Evolutionary conservation across 2,113 vertebrate species (phyloP), one percentile per base, ranked within the genome.

Genomic region (Mirza zaza): DNA sequence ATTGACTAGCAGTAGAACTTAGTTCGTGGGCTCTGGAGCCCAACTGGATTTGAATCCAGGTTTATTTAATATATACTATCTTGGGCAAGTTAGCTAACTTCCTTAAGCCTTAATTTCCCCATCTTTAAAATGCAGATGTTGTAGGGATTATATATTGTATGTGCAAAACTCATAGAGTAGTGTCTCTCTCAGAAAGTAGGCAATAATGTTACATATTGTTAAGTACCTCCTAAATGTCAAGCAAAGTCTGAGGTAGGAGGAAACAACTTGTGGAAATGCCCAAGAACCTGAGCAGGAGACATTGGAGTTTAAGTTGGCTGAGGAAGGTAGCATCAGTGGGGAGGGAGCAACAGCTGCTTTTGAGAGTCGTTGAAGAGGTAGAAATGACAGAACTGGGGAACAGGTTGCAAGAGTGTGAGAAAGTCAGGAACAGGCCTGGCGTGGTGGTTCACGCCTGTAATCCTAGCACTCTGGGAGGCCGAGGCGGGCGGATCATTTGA

Each of bases 81-180:
- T 50, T 32, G 48, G 34, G 3, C 65, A 90, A 8, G 3, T 36
- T 45, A 45, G 63, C 25, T 45, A 12, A 79, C 50, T 83, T 39
- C 34, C 27, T 65, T 50, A 18, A 29, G 55, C 68, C 34, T 87
- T 77, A 45, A 76, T 89, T 92, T 88, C 39, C 68, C 52, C 45
- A 25, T 50, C 27, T 91, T 14, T 65, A 48, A 59, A 73, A 67
- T 73, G 13, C 8, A 95, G 71, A 55, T 88, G 29, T 76, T 27
- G 7, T 42, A 15, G 84, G 87, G n/a, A 76, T 80, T 21, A 0
- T 29, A 12, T n/a, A 14, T 5, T 34, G 3, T 76, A 29, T 15
- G 45, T 65, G 36, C 36, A 42, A 15, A 57, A 50, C 67, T 85
- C 77, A 84, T 63, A 87, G 71, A 55, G 52, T 18, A 18, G 27